phyloP scores from a whole-genome alignment of 1,140 invertebrate genomes.

The Phthorimaea operculella region DNA sequence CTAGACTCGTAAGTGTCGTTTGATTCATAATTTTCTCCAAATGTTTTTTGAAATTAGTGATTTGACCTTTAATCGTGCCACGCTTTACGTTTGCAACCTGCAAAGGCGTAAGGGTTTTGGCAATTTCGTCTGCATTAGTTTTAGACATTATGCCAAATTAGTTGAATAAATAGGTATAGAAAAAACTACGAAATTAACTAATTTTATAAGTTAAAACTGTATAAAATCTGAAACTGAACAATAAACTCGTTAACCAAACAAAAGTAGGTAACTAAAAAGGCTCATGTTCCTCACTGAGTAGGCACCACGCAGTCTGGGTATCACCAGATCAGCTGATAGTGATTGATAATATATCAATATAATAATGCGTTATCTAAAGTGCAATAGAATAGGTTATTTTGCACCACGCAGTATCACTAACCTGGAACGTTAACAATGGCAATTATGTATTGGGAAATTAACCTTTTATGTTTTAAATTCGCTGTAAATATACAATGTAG shows the following conservation, averaged over 20 bases:
- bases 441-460: not conserved
- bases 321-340: not conserved
- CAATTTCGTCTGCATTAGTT: not conserved
- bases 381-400: not conserved
- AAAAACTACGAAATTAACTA: not conserved
- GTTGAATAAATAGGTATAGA: not conserved
- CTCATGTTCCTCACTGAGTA: not conserved
- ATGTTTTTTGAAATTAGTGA: slow-evolving; percentile 15
- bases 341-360: not conserved
- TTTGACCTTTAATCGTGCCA: slow-evolving; percentile 6
- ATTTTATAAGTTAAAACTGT: not conserved
- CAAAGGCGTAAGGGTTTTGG: not conserved
- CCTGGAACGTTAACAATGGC: not conserved
- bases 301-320: not conserved
- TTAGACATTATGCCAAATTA: not conserved
- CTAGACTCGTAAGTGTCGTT: not conserved
- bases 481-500: not conserved
- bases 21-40: slow-evolving; percentile 8
- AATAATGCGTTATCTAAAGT: not conserved
- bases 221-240: not conserved
- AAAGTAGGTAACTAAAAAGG: not conserved
- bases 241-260: not conserved
- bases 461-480: not conserved
- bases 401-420: not conserved
- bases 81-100: not conserved